Evolutionary conservation across 2,797 vertebrate genomes (phyloP).

Genomic region (Chiroxiphia lanceolata): DNA sequence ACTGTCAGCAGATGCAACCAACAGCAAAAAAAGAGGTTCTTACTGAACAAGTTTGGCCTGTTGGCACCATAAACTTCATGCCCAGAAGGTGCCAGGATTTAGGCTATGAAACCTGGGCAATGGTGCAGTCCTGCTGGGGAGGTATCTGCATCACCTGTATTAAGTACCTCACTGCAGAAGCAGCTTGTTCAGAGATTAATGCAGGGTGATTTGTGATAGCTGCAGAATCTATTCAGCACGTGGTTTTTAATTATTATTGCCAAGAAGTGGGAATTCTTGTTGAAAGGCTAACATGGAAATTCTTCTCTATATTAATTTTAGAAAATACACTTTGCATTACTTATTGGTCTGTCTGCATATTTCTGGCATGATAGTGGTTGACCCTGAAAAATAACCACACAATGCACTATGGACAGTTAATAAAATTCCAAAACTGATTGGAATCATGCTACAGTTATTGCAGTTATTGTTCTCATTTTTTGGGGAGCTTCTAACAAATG

Average conservation of each 20-base stretch:
- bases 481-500: background rate
- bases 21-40: background rate
- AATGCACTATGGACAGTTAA: background rate
- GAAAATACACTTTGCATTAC: background rate
- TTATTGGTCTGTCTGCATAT: background rate
- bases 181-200: background rate
- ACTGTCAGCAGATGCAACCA: background rate
- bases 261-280: background rate
- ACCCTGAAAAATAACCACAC: background rate
- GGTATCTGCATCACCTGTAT: background rate
- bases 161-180: background rate
- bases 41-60: background rate
- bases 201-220: background rate
- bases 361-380: background rate
- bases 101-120: background rate
- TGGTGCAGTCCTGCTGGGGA: background rate
- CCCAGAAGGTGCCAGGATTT: background rate
- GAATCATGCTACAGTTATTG: background rate
- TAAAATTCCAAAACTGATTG: background rate
- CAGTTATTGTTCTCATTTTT: background rate
- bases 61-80: background rate
- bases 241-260: background rate
- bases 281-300: background rate
- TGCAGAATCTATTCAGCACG: background rate
- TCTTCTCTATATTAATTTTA: background rate